Evolutionary conservation across 2,113 vertebrate species (phyloP).

Genomic region (Pelmatolapia mariae): DNA sequence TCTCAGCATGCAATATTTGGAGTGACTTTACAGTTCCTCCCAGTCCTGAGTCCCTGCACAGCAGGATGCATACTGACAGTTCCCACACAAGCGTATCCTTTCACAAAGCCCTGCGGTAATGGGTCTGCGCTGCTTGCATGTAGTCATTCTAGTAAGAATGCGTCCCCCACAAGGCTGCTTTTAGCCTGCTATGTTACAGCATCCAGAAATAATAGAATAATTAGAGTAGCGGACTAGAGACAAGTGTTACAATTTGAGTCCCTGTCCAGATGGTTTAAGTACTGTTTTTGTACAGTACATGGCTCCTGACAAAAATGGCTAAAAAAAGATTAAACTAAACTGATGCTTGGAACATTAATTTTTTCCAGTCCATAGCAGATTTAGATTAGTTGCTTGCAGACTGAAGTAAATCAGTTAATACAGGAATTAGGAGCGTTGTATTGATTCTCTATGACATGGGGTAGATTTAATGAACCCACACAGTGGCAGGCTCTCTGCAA

Average conservation of each 20-base stretch:
- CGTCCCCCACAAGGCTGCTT: neutral
- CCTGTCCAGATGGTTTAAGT: neutral
- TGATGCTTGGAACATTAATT: neutral
- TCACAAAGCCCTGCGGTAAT: neutral
- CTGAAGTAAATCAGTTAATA: neutral
- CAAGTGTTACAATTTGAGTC: neutral
- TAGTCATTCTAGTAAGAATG: neutral
- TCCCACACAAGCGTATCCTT: neutral
- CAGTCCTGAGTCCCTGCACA: neutral
- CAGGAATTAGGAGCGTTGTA: neutral
- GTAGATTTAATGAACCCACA: neutral
- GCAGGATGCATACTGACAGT: neutral
- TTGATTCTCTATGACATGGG: neutral
- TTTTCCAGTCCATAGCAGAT: neutral
- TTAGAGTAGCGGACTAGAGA: neutral
- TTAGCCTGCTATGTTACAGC: neutral
- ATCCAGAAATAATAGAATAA: neutral
- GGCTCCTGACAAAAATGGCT: neutral
- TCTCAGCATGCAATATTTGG: neutral
- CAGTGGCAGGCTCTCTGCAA: neutral
- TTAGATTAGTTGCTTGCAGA: neutral
- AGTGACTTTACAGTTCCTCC: neutral
- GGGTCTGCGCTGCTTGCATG: neutral
- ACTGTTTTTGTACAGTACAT: neutral
- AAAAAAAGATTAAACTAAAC: neutral